These are phyloP conservation scores for Chorisops tibialis DNA, from an alignment of 2,888 invertebrate species.

Conservation along the genomic window DNA sequence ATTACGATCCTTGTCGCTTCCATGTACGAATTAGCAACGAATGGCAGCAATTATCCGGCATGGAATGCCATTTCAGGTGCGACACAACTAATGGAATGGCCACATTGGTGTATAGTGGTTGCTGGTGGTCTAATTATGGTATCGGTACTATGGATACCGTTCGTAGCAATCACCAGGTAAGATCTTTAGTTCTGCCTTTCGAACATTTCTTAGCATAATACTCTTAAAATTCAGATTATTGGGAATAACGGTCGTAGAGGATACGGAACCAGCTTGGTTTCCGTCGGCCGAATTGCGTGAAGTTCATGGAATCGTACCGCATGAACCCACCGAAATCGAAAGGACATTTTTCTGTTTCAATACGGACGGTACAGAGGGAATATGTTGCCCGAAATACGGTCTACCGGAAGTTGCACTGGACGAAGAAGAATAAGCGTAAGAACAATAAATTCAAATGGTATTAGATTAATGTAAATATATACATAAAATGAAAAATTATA, in stretches of 20 bases:
- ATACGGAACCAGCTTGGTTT: slow-evolving; percentile 90
- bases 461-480: background rate
- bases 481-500: background rate
- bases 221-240: slow-evolving; percentile 61
- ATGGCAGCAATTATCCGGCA: slow-evolving; percentile 81
- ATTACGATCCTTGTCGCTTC: slow-evolving; percentile 79
- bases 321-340: slow-evolving; percentile 74
- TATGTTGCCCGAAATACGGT: slow-evolving; percentile 69
- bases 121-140: slow-evolving; percentile 71
- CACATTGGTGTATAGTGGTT: slow-evolving; percentile 75
- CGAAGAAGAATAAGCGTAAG: slow-evolving; percentile 46
- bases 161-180: slow-evolving; percentile 75
- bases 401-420: slow-evolving; percentile 49
- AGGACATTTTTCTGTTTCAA: slow-evolving; percentile 78
- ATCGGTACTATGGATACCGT: slow-evolving; percentile 86
- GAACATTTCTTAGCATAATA: too few species aligned
- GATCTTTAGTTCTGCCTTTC: too few species aligned
- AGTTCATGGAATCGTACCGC: slow-evolving; percentile 83
- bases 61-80: slow-evolving; percentile 73
- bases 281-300: slow-evolving; percentile 83
- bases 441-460: background rate
- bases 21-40: slow-evolving; percentile 72
- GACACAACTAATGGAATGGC: slow-evolving; percentile 80
- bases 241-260: slow-evolving; percentile 76
- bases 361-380: slow-evolving; percentile 76